phyloP scores from a whole-genome alignment of 2,797 vertebrate genomes.

The Eleutherodactylus coqui region DNA sequence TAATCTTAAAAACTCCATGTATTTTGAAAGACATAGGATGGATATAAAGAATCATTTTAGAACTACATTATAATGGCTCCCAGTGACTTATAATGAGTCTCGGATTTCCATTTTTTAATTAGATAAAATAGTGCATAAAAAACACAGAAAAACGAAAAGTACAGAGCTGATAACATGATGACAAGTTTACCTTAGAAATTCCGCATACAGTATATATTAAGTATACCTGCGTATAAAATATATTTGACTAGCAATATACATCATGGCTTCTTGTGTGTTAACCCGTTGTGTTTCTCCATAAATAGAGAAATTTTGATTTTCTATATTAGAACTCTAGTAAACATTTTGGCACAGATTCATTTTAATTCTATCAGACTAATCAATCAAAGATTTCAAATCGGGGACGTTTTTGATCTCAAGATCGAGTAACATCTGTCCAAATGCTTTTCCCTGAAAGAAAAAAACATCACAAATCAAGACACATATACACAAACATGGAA shows the following conservation, averaged over 20 bases:
- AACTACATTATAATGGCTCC: too few relatives aligned
- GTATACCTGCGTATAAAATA: not conserved
- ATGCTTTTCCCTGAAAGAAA: slow-evolving; percentile 83
- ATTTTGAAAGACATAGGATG: too few relatives aligned
- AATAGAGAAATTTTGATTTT: not conserved
- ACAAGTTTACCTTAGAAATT: not conserved
- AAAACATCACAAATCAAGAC: not conserved
- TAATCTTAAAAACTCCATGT: too few relatives aligned
- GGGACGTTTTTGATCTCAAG: slow-evolving; percentile 83
- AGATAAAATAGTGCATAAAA: not conserved
- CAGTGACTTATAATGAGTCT: too few relatives aligned
- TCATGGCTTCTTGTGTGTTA: not conserved
- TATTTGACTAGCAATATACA: not conserved
- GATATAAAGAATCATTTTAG: too few relatives aligned
- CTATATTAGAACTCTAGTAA: slow-evolving; percentile 22
- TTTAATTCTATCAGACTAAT: slow-evolving; percentile 67
- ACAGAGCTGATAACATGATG: not conserved
- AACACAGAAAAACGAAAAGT: not conserved
- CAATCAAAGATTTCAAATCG: slow-evolving; percentile 85
- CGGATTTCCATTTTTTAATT: not conserved
- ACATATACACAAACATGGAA: slow-evolving; percentile 44
- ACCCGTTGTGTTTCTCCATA: not conserved
- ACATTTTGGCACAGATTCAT: slow-evolving; percentile 31
- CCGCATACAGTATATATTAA: not conserved
- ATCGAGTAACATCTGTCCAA: slow-evolving; percentile 88